Conservation (phyloP, 2,888 invertebrate species). For the Drosophila picticornis region DNA sequence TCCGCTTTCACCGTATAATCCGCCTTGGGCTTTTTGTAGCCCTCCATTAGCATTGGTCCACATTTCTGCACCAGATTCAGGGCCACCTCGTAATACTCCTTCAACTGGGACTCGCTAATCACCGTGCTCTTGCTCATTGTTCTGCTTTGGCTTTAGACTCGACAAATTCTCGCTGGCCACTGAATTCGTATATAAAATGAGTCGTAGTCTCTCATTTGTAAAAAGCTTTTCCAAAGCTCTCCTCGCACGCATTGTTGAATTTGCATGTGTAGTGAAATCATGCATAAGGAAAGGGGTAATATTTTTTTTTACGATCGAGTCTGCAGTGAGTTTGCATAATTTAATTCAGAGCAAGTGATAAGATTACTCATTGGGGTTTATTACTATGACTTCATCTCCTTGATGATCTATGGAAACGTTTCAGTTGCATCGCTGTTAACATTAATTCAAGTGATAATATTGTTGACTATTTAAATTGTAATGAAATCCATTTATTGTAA, state of each 20-base stretch:
- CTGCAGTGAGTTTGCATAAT: conserved; percentile 10
- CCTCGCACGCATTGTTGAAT: conserved; percentile 34
- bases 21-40: conserved; percentile 80
- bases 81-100: conserved; percentile 81
- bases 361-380: conserved; percentile 22
- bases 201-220: conserved; percentile 17
- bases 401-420: neutral
- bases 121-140: conserved; percentile 46
- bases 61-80: conserved; percentile 82
- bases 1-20: conserved; percentile 86
- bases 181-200: conserved; percentile 31
- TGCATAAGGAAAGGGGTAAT: conserved; percentile 25
- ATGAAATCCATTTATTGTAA: neutral
- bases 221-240: conserved; percentile 55
- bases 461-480: neutral
- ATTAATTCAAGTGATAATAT: neutral
- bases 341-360: conserved; percentile 16
- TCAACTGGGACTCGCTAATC: conserved; percentile 65
- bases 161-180: conserved; percentile 34
- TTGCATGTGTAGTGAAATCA: conserved; percentile 10
- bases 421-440: neutral
- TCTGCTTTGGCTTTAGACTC: conserved; percentile 17
- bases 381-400: conserved; percentile 12
- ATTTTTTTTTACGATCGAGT: conserved; percentile 9
- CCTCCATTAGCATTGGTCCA: conserved; percentile 82